Conservation (phyloP, 2,888 invertebrate species). For the Caenorhabditis doughertyi region DNA sequence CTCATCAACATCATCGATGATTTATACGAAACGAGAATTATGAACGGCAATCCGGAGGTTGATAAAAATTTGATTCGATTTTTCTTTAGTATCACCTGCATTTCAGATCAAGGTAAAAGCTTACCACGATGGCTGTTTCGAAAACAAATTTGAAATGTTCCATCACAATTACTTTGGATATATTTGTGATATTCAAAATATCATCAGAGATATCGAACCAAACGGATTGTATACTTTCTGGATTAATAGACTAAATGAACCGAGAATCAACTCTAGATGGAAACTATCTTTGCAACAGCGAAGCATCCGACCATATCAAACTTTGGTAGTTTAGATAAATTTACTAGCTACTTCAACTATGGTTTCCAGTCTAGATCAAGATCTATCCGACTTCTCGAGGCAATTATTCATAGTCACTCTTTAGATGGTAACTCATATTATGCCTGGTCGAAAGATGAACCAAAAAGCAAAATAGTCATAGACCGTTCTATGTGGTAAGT, state of each 20-base stretch:
- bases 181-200: neutral
- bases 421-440: neutral
- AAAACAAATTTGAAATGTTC: slow-evolving; percentile 7
- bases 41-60: slow-evolving; percentile 1
- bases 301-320: neutral
- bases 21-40: neutral
- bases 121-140: neutral
- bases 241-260: neutral
- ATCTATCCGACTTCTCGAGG: neutral
- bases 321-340: neutral
- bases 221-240: neutral
- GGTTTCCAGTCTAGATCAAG: neutral
- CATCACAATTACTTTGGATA: slow-evolving; percentile 8
- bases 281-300: neutral
- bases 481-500: neutral
- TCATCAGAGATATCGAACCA: neutral
- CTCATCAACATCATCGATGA: neutral
- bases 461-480: neutral
- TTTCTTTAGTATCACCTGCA: too few relatives aligned
- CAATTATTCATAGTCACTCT: neutral
- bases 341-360: neutral
- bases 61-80: too few relatives aligned
- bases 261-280: neutral
- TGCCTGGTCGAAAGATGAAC: slow-evolving; percentile 4
- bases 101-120: slow-evolving; percentile 15